These are phyloP conservation scores for Dermolepida albohirtum DNA, from an alignment of 2,888 invertebrate species.

Conservation along the genomic window DNA sequence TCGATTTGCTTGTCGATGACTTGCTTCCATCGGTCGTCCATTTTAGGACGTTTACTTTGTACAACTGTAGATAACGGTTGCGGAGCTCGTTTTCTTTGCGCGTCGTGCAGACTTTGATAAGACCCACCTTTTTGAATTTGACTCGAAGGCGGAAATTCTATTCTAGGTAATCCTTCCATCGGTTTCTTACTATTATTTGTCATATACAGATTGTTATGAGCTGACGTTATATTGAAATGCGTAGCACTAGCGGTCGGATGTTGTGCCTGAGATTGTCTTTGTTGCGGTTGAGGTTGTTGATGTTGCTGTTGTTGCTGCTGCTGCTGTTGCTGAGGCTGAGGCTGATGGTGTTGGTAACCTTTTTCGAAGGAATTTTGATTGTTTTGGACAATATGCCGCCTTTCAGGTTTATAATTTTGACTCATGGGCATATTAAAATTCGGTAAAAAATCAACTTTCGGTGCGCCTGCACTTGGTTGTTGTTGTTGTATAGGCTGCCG, in stretches of 20 bases:
- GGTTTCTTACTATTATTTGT: conserved; percentile 13
- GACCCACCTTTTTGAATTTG: conserved; percentile 48
- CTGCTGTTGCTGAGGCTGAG: conserved; percentile 35
- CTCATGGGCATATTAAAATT: conserved; percentile 71
- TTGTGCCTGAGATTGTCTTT: conserved; percentile 10
- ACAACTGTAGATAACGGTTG: conserved; percentile 48
- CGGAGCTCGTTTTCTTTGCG: conserved; percentile 59
- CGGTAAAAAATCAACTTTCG: conserved; percentile 84
- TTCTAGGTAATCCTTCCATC: conserved; percentile 53
- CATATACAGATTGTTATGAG: conserved; percentile 16
- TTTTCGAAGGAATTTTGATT: conserved; percentile 45
- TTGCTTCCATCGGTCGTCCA: conserved; percentile 67
- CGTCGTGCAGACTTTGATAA: conserved; percentile 50
- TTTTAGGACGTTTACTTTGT: conserved; percentile 66
- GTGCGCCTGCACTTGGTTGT: conserved; percentile 67
- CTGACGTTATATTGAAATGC: background rate
- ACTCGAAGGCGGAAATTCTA: conserved; percentile 54
- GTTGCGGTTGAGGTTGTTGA: conserved; percentile 45
- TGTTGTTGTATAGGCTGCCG: conserved; percentile 54
- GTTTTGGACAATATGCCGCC: conserved; percentile 37
- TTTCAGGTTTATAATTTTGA: conserved; percentile 42
- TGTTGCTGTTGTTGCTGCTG: conserved; percentile 58
- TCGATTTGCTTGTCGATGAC: conserved; percentile 70
- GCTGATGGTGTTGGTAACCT: conserved; percentile 40
- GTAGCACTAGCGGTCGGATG: background rate